Base-by-base conservation (phyloP, 2,797 vertebrate genomes). In the Diplodus puntazzo region DNA sequence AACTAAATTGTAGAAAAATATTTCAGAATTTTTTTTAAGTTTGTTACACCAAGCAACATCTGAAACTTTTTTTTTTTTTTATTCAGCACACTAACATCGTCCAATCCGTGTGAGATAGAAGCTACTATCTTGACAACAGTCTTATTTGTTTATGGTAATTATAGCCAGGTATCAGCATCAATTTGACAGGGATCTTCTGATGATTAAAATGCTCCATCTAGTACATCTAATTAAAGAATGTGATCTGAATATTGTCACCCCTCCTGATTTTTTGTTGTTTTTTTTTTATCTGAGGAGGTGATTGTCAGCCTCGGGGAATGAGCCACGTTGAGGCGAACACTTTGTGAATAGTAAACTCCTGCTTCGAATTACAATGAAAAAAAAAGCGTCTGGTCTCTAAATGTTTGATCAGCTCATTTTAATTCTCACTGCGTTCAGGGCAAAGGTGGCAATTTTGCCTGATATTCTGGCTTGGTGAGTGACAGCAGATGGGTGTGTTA, bases 391-490 rank as follows among this genome's bases (percentile, higher is more conserved):
- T 55, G 70, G 54, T 76, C 50, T 83, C 57, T 83, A 82, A 82
- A 83, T 84, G 74, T 87, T 87, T 89, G 80, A 88, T 83, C 69
- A 30, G 52, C 74, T 80, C 64, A 84, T 86, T 83, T 76, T 6
- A 73, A 90, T 93, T 89, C 73, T 70, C 55, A 52, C 50, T 60
- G 79, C 77, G 54, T 52, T 23, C 8, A 50, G 86, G 52, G 72
- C 84, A 89, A 75, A 87, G 82, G 81, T 83, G 80, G 70, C 79
- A 75, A 78, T 91, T 91, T 84, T 62, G 55, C 69, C 43, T 91
- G 89, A 87, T 88, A 91, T 89, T 92, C 82, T 68, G 87, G 79
- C 68, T 58, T 25, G 10, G 68, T 88, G 86, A 91, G 79, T 86
- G 91, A 92, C 89, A 87, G 84, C 52, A 62, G 75, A 90, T 72